phyloP scores from a whole-genome alignment of 2,113 vertebrate genomes.

The Nycticorax nycticorax region DNA sequence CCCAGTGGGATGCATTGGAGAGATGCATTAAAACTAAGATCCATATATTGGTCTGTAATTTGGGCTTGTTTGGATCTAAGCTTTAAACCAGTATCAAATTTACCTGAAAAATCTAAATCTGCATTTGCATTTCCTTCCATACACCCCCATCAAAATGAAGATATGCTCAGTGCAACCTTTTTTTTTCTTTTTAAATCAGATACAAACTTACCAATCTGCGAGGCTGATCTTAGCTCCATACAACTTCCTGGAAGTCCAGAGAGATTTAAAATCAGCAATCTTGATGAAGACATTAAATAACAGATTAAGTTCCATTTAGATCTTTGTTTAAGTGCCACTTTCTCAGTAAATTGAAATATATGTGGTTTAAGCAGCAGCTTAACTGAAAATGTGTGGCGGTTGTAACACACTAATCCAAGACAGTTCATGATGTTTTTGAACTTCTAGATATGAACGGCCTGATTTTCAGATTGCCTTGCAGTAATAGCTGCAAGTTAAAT shows the following conservation, averaged over 20 bases:
- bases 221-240: neutral
- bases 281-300: constrained; percentile 11
- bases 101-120: neutral
- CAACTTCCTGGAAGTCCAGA: neutral
- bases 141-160: neutral
- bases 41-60: neutral
- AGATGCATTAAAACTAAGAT: neutral
- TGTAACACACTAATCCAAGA: neutral
- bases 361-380: neutral
- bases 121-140: neutral
- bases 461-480: neutral
- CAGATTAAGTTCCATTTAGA: neutral
- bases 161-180: neutral
- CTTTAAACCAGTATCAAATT: neutral
- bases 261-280: neutral
- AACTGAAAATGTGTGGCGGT: neutral
- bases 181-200: neutral
- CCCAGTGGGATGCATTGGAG: neutral
- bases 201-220: neutral
- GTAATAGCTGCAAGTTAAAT: neutral
- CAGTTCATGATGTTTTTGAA: neutral
- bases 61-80: neutral
- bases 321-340: neutral
- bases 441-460: neutral
- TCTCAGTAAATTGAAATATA: neutral